Evolutionary conservation across 2,888 invertebrate genomes (phyloP).

Genomic region (Drosophila villosipedis): DNA sequence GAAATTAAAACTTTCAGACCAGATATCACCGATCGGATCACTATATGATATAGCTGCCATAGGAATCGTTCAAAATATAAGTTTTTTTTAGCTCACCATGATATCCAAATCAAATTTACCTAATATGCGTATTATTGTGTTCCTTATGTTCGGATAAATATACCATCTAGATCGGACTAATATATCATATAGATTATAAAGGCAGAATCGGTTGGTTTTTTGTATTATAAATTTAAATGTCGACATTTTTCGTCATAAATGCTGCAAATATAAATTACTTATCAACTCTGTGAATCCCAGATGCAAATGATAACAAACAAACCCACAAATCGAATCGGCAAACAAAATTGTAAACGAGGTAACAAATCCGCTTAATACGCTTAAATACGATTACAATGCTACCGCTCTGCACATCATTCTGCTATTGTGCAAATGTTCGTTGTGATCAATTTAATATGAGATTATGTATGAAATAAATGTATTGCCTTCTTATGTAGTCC

Average conservation of each 20-base stretch:
- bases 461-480: background rate
- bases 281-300: background rate
- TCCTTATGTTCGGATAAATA: background rate
- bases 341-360: conserved; percentile 13
- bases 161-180: background rate
- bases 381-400: conserved; percentile 27
- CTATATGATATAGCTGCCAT: background rate
- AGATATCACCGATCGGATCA: background rate
- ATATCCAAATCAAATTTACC: background rate
- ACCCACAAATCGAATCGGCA: conserved; percentile 8
- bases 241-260: background rate
- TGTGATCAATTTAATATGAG: background rate
- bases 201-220: background rate
- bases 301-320: conserved; percentile 5
- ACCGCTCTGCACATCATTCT: background rate
- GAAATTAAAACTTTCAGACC: background rate
- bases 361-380: conserved; percentile 46
- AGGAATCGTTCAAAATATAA: background rate
- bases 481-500: background rate
- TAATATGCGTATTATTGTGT: background rate
- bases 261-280: background rate
- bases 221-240: background rate
- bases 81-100: background rate
- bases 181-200: background rate
- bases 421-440: background rate